Evolutionary conservation across 2,888 invertebrate species (phyloP).

Genomic region (Cerastis rubricosa): DNA sequence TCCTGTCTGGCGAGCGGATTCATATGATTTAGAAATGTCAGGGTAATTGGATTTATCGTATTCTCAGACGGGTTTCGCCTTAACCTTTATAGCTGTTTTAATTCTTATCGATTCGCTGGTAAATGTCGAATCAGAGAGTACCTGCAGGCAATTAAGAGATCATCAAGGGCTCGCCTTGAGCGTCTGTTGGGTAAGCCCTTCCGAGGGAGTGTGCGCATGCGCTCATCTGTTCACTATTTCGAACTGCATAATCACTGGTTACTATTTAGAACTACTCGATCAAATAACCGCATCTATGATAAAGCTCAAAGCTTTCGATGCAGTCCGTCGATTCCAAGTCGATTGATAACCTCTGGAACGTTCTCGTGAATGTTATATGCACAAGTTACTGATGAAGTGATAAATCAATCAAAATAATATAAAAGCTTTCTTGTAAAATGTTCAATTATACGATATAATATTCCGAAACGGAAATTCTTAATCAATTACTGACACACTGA

Average conservation of each 20-base stretch:
- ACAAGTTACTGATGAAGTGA: conserved; percentile 2
- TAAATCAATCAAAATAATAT: conserved; percentile 29
- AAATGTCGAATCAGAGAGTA: conserved; percentile 67
- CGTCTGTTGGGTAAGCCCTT: conserved; percentile 77
- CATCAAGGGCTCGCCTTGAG: conserved; percentile 77
- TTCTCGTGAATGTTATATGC: conserved; percentile 12
- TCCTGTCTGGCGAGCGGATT: conserved; percentile 35
- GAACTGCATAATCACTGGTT: conserved; percentile 68
- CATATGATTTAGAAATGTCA: conserved; percentile 61
- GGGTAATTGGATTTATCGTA: conserved; percentile 57
- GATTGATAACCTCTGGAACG: conserved; percentile 9
- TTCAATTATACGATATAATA: conserved; percentile 9
- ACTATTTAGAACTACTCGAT: conserved; percentile 70
- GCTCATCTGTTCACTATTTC: conserved; percentile 72
- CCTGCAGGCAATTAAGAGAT: conserved; percentile 69
- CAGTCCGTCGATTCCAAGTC: background rate
- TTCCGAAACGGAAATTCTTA: conserved; percentile 23
- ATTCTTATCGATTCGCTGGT: conserved; percentile 59
- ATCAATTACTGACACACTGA: conserved; percentile 27
- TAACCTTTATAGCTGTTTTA: conserved; percentile 53
- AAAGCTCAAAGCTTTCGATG: conserved; percentile 37
- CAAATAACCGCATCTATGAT: conserved; percentile 65
- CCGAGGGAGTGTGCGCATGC: conserved; percentile 65
- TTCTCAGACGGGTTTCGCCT: conserved; percentile 33
- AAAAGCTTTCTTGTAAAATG: conserved; percentile 15